Conservation (phyloP, 2,888 invertebrate genomes). For the Caprella mutica region DNA sequence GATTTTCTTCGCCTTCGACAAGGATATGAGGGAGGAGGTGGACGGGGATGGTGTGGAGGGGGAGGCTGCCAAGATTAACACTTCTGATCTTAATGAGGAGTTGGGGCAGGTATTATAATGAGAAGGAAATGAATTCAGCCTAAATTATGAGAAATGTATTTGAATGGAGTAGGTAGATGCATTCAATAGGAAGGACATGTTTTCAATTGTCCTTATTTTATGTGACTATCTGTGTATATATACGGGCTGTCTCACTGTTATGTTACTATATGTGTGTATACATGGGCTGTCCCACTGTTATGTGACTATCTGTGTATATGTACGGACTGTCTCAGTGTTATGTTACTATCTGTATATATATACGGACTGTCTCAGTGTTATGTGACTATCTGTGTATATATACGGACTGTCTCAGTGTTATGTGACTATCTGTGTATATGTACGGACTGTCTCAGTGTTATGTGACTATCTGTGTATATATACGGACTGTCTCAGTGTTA, state of each 20-base stretch:
- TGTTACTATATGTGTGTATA: neutral
- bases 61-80: slow-evolving; percentile 59
- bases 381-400: no score
- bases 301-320: neutral
- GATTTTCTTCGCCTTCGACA: slow-evolving; percentile 64
- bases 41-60: slow-evolving; percentile 41
- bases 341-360: slow-evolving; percentile 15
- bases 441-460: no score
- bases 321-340: slow-evolving; percentile 5
- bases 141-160: neutral
- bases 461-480: no score
- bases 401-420: no score
- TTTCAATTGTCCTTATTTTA: neutral
- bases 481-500: no score
- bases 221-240: no score
- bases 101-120: slow-evolving; percentile 55
- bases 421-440: no score
- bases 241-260: no score
- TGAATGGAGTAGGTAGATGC: neutral
- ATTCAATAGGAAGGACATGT: neutral
- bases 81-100: slow-evolving; percentile 76
- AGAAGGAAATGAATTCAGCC: neutral
- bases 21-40: slow-evolving; percentile 53
- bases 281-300: neutral
- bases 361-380: no score